Evolutionary conservation across 1,140 invertebrate species (phyloP).

Genomic region (Lordiphosa clarofinis): DNA sequence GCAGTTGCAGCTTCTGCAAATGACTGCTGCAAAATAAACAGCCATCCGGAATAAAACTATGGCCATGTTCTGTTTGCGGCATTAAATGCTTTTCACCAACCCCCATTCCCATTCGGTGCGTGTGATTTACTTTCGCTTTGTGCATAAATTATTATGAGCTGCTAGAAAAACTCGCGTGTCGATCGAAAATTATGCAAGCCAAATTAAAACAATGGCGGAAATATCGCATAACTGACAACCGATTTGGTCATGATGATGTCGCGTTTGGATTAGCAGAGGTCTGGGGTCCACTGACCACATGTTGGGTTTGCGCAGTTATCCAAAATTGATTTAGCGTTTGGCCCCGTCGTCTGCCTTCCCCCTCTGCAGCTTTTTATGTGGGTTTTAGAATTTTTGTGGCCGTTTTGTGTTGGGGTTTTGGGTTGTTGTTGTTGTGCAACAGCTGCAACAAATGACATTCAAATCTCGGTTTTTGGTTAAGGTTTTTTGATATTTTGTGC

Average conservation of each 20-base stretch:
- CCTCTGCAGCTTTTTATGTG: not conserved
- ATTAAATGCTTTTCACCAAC: slow-evolving; percentile 47
- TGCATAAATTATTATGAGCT: slow-evolving; percentile 71
- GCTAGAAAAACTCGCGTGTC: slow-evolving; percentile 25
- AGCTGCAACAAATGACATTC: slow-evolving; percentile 67
- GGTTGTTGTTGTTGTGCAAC: slow-evolving; percentile 18
- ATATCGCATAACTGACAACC: slow-evolving; percentile 8
- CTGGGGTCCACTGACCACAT: slow-evolving; percentile 31
- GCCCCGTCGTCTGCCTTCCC: not conserved
- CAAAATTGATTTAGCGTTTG: slow-evolving; percentile 41
- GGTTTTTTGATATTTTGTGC: no score
- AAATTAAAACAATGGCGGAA: slow-evolving; percentile 38
- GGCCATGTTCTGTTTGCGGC: slow-evolving; percentile 74
- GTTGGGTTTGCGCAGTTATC: slow-evolving; percentile 35
- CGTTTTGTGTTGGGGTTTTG: slow-evolving; percentile 12
- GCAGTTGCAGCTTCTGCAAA: slow-evolving; percentile 61
- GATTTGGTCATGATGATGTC: slow-evolving; percentile 16
- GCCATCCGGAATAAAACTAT: slow-evolving; percentile 61
- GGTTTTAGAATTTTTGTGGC: slow-evolving; percentile 26
- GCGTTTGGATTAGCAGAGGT: slow-evolving; percentile 4
- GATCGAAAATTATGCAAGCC: slow-evolving; percentile 48
- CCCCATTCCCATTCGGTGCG: slow-evolving; percentile 28
- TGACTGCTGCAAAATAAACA: slow-evolving; percentile 71
- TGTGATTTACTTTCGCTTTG: slow-evolving; percentile 63
- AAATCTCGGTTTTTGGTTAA: slow-evolving; percentile 41